Percentiles rank a stretch among this genome's conserved stretches.
Evolutionary conservation across 2,113 vertebrate species (phyloP).

Genomic region (Myanophis thanlyinensis): DNA sequence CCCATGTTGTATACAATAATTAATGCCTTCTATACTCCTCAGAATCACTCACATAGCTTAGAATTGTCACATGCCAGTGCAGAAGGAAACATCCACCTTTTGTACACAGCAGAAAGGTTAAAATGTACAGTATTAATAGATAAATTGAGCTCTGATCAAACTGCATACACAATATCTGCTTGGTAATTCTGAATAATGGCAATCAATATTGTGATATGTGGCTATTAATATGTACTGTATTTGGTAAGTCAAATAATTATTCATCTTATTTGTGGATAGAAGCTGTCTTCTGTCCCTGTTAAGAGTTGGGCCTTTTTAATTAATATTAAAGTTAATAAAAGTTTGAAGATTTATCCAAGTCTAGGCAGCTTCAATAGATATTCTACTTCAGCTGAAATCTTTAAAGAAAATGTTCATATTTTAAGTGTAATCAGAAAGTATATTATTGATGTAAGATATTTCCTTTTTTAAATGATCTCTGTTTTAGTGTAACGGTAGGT

Average conservation of each 20-base stretch:
- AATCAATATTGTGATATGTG: background rate
- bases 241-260: background rate
- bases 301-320: background rate
- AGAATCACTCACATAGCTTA: background rate
- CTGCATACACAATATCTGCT: background rate
- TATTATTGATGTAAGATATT: background rate
- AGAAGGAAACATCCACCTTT: background rate
- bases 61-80: background rate
- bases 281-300: background rate
- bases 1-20: background rate
- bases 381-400: background rate
- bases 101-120: background rate
- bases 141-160: constrained; percentile 10
- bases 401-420: background rate
- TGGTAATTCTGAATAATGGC: background rate
- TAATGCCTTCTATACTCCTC: background rate
- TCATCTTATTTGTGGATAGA: background rate
- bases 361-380: background rate
- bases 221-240: background rate
- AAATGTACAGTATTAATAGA: constrained; percentile 15
- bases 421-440: background rate
- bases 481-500: background rate
- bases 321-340: background rate
- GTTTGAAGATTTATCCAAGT: background rate
- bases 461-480: background rate